These are phyloP conservation scores for Oppia nitens DNA, from an alignment of 1,140 invertebrate genomes.

Conservation along the genomic window DNA sequence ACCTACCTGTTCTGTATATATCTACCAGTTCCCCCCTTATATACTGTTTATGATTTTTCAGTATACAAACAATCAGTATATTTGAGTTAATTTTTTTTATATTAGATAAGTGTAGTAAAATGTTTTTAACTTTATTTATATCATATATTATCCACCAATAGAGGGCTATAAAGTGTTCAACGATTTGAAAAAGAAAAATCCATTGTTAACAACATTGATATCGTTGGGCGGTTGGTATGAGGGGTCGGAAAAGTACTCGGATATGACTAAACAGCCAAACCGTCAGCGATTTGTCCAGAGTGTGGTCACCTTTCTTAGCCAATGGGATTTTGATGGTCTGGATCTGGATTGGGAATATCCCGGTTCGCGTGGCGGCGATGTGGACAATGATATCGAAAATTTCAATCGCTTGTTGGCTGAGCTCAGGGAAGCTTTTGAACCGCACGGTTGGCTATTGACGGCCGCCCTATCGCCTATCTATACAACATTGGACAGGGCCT, in stretches of 20 bases:
- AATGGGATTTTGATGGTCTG: constrained; percentile 41
- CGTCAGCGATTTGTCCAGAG: constrained; percentile 54
- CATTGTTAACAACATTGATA: constrained; percentile 51
- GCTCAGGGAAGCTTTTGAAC: constrained; percentile 31
- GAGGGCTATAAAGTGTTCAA: constrained; percentile 69
- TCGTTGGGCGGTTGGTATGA: constrained; percentile 68
- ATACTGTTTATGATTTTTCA: too few species aligned
- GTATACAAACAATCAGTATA: too few species aligned
- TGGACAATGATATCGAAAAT: constrained; percentile 9
- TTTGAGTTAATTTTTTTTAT: too few species aligned
- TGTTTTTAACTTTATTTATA: too few species aligned
- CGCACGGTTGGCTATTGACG: constrained; percentile 30
- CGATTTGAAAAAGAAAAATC: constrained; percentile 44
- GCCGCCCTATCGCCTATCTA: constrained; percentile 38
- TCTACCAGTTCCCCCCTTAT: too few species aligned
- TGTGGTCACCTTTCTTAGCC: constrained; percentile 41
- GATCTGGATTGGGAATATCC: constrained; percentile 43
- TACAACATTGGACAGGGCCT: constrained; percentile 42
- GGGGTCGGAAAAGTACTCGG: constrained; percentile 45
- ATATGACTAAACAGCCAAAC: constrained; percentile 40
- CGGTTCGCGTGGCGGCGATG: constrained; percentile 20
- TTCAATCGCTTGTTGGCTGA: constrained; percentile 10
- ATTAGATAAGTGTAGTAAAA: too few species aligned
- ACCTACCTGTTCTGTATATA: too few species aligned
- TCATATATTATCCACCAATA: too few species aligned